Evolutionary conservation across 2,888 invertebrate genomes (phyloP).

Genomic region (Sarcophaga rosellei): DNA sequence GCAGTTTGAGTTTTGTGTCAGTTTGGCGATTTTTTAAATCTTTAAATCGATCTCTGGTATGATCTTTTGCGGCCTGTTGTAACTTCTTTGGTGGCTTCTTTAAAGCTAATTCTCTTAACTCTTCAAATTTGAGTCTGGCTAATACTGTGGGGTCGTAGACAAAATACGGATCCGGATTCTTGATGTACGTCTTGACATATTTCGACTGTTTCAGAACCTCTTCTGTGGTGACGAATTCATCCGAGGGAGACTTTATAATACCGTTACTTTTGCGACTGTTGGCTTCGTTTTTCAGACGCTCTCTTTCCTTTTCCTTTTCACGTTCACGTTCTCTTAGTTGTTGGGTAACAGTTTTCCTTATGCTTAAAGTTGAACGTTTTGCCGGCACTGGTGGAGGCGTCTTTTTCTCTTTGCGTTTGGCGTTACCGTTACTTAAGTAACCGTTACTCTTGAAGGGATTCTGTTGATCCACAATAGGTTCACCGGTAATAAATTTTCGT

Average conservation of each 20-base stretch:
- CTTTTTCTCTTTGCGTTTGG: constrained; percentile 70
- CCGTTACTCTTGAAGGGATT: constrained; percentile 79
- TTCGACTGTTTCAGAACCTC: constrained; percentile 81
- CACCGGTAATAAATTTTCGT: constrained; percentile 79
- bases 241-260: constrained; percentile 68
- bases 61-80: constrained; percentile 52
- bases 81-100: constrained; percentile 74
- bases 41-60: constrained; percentile 72
- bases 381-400: constrained; percentile 77
- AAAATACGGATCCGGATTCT: constrained; percentile 81
- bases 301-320: constrained; percentile 74
- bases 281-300: constrained; percentile 70
- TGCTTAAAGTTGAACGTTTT: constrained; percentile 76
- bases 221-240: constrained; percentile 80
- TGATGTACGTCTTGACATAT: constrained; percentile 81
- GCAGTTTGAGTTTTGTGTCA: constrained; percentile 70
- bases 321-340: constrained; percentile 73
- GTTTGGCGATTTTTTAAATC: constrained; percentile 71
- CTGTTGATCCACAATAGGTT: constrained; percentile 80
- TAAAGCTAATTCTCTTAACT: constrained; percentile 74
- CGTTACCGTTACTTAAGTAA: constrained; percentile 59
- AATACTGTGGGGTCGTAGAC: constrained; percentile 80
- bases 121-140: constrained; percentile 78
- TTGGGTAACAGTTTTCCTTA: constrained; percentile 74
- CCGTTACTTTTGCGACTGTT: constrained; percentile 71